Conservation (phyloP, 2,113 vertebrate species). For the Perca flavescens region DNA sequence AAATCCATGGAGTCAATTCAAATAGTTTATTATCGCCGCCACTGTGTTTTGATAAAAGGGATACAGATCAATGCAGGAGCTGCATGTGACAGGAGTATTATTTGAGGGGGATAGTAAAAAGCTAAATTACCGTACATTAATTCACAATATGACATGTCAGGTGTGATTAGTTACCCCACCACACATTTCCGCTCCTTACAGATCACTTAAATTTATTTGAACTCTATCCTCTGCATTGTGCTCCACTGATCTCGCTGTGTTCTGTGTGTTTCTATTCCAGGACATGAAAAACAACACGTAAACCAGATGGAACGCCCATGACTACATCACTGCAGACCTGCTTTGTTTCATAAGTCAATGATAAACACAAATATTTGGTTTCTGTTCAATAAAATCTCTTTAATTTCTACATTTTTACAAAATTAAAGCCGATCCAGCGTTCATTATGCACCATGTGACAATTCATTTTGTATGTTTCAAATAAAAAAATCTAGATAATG, state of each 20-base stretch:
- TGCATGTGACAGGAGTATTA: neutral
- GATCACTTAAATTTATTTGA: too few species aligned
- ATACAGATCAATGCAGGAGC: neutral
- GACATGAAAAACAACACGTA: too few species aligned
- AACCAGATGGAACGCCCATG: neutral
- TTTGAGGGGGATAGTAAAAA: neutral
- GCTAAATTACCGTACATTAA: neutral
- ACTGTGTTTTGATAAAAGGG: neutral
- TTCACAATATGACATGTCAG: neutral
- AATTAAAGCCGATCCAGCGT: conserved; percentile 48
- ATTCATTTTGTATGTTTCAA: conserved; percentile 25
- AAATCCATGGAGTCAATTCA: neutral
- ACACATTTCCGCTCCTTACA: too few species aligned
- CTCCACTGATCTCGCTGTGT: too few species aligned
- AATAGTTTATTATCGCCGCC: neutral
- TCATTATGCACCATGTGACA: conserved; percentile 39
- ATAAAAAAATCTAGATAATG: neutral
- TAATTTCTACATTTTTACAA: conserved; percentile 45
- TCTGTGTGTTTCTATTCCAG: too few species aligned
- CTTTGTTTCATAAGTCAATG: neutral
- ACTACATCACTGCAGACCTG: neutral
- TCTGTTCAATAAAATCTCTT: conserved; percentile 59
- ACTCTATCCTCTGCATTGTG: too few species aligned
- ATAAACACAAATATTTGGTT: neutral
- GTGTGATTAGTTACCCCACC: neutral